A percentile compares a stretch with the other conserved stretches of the same genome.
These are phyloP conservation scores for Brachionus manjavacas DNA, from an alignment of 1,140 invertebrate genomes.

Conservation along the genomic window DNA sequence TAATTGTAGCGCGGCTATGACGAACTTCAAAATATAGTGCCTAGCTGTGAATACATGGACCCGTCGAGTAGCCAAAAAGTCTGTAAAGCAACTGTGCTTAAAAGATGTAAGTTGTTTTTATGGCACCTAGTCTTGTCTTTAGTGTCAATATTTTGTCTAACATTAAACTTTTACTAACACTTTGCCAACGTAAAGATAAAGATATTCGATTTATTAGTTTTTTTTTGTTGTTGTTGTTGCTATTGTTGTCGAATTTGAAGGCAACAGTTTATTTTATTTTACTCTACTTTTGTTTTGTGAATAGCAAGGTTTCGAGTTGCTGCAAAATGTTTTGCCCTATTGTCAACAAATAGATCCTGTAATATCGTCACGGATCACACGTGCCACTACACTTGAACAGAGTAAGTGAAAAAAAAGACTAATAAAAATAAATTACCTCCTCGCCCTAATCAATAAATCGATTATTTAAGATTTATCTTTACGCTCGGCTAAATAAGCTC, in stretches of 20 bases:
- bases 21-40: conserved; percentile 37
- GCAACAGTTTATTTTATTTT: not conserved
- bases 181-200: conserved; percentile 15
- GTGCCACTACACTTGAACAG: conserved; percentile 41
- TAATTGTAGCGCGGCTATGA: conserved; percentile 40
- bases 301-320: conserved; percentile 42
- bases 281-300: conserved; percentile 10
- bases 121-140: not conserved
- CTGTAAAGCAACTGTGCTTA: conserved; percentile 42
- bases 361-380: conserved; percentile 29
- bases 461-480: conserved; percentile 31
- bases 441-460: not conserved
- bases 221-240: not conserved
- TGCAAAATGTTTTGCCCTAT: conserved; percentile 42
- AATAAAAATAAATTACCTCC: not conserved
- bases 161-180: not conserved
- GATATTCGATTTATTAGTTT: conserved; percentile 15
- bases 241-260: not conserved
- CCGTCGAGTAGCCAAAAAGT: conserved; percentile 42
- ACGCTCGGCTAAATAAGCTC: not conserved
- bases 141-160: not conserved
- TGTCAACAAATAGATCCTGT: conserved; percentile 40
- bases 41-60: conserved; percentile 37
- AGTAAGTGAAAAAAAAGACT: conserved; percentile 1
- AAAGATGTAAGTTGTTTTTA: conserved; percentile 42